phyloP scores from a whole-genome alignment of 2,113 vertebrate genomes.

The Raja brachyura region DNA sequence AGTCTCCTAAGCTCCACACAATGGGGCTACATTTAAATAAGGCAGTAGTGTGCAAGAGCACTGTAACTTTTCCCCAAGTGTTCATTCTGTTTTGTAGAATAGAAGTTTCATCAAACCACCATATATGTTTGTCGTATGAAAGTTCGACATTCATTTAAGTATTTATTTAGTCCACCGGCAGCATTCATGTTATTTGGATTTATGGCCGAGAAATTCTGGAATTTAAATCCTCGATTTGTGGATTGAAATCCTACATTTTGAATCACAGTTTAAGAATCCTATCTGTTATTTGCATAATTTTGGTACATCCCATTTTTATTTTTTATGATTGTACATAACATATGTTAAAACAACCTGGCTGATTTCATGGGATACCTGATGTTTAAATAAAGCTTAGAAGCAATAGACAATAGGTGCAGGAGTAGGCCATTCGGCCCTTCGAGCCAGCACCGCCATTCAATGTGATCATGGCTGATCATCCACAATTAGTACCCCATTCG shows the following conservation, averaged over 20 bases:
- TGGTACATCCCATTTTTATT: not conserved
- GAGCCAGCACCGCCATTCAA: too few species aligned
- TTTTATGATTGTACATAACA: too few species aligned
- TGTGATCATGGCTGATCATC: too few species aligned
- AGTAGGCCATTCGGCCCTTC: too few species aligned
- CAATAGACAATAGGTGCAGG: too few species aligned
- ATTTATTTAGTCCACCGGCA: not conserved
- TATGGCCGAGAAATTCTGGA: not conserved
- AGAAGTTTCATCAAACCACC: not conserved
- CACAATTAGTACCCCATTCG: too few species aligned
- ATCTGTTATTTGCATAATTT: not conserved
- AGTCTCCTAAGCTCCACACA: not conserved
- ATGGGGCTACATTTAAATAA: slow-evolving; percentile 1
- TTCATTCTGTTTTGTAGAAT: not conserved
- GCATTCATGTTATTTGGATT: not conserved
- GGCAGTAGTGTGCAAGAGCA: not conserved
- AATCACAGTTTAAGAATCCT: not conserved
- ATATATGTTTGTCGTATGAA: not conserved
- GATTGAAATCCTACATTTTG: not conserved
- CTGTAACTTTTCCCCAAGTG: not conserved
- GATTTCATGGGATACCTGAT: not conserved
- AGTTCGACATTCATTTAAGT: not conserved
- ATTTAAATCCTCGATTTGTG: not conserved
- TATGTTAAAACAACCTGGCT: not conserved
- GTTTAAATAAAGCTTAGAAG: not conserved